Evolutionary conservation across 2,797 vertebrate species (phyloP), one percentile per base, ranked within the genome.

Genomic region (Sebastes elongatus): DNA sequence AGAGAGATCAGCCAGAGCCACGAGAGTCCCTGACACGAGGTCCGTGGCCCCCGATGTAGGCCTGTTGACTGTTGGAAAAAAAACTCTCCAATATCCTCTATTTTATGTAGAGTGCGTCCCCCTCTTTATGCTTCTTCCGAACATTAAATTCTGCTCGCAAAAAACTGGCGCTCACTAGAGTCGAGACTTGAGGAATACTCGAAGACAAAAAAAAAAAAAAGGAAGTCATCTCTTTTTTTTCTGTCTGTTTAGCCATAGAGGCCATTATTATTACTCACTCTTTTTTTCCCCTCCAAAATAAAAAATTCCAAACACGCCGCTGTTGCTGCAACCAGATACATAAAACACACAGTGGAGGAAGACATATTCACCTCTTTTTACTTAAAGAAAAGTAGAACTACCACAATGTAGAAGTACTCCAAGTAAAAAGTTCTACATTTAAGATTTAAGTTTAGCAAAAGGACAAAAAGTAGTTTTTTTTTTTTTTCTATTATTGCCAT

Each of bases 221-320:
- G 60, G 20, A 76, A 42, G 55, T 46, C 13, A 4, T 66, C 30
- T 59, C 33, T 18, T 6, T 62, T 76, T 55, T 63, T 42, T 33
- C 16, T 46, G 7, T 80, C 28, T 77, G 25, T 67, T 71, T 18
- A 55, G 53, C 53, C 60, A 32, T 5, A 25, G 71, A 80, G 35
- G 55, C 42, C 55, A 10, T 83, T 80, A 64, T 83, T 80, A 64
- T 71, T 73, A 71, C 71, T 70, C 16, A 49, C 70, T 60, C 64
- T 52, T 56, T 28, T 28, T 74, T 46, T 63, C 28, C 38, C 57
- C 14, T 2, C 28, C 22, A 0, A 22, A 59, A 77, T 53, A 69
- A 60, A 60, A 63, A 53, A 77, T 56, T 76, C 69, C 42, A 74
- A 55, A 80, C 65, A 71, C 20, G n/a, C 5, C 23, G 2, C 61